These are phyloP conservation scores for Melanitta fusca DNA, from an alignment of 2,797 vertebrate genomes.

Conservation along the genomic window DNA sequence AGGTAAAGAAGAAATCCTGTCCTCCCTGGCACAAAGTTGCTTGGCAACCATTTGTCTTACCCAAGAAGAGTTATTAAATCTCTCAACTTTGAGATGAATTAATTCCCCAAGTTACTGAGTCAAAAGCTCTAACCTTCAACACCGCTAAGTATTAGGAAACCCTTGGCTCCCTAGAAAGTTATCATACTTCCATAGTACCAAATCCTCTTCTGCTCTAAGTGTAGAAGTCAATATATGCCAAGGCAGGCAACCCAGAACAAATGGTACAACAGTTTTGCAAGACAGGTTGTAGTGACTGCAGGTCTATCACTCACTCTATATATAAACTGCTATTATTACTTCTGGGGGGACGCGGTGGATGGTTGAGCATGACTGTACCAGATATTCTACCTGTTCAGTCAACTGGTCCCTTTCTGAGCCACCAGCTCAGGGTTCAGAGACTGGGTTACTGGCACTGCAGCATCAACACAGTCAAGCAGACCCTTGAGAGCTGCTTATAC, in stretches of 20 bases:
- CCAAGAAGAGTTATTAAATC: conserved; percentile 13
- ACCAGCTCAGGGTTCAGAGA: background rate
- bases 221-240: background rate
- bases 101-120: background rate
- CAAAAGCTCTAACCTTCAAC: conserved; percentile 25
- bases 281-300: background rate
- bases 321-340: background rate
- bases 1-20: background rate
- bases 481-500: background rate
- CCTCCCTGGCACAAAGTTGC: background rate
- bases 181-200: background rate
- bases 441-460: background rate
- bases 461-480: background rate
- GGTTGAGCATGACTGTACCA: background rate
- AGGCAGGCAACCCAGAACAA: background rate
- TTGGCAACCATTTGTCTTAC: conserved; percentile 25
- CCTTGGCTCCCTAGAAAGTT: background rate
- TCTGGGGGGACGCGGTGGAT: background rate
- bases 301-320: background rate
- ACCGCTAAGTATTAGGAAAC: background rate
- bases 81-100: background rate
- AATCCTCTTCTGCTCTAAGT: background rate
- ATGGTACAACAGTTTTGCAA: background rate
- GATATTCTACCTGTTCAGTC: background rate
- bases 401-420: background rate